Evolutionary conservation across 1,140 invertebrate species (phyloP).

Genomic region (Drosophila tani): DNA sequence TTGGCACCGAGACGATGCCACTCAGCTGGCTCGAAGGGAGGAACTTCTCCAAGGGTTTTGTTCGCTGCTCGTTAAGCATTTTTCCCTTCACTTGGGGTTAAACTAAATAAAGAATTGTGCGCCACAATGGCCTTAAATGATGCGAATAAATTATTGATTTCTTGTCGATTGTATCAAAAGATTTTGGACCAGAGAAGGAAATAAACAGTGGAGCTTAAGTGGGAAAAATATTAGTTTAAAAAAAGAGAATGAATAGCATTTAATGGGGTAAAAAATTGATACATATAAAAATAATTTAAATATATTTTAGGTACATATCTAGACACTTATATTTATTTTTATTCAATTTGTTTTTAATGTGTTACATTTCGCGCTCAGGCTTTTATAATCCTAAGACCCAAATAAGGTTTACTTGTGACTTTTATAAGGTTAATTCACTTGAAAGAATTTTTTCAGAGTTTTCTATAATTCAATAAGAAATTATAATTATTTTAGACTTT

Average conservation of each 20-base stretch:
- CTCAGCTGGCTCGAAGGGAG: conserved; percentile 9
- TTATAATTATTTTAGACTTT: neutral
- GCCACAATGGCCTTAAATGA: conserved; percentile 67
- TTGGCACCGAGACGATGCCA: conserved; percentile 30
- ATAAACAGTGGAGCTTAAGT: conserved; percentile 21
- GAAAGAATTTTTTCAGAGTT: neutral
- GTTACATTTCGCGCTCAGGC: neutral
- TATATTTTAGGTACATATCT: neutral
- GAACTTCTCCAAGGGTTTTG: conserved; percentile 35
- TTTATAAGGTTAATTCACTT: neutral
- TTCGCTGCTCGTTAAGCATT: conserved; percentile 67
- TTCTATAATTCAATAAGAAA: neutral
- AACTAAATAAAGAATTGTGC: conserved; percentile 69
- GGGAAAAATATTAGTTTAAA: neutral
- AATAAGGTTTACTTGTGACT: neutral
- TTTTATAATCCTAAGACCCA: neutral
- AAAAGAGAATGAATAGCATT: neutral
- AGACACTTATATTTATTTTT: neutral
- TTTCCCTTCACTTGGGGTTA: conserved; percentile 52
- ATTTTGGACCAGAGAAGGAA: neutral
- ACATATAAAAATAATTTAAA: neutral
- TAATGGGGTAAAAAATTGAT: neutral
- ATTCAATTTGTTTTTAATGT: neutral
- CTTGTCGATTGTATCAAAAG: conserved; percentile 20
- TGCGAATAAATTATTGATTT: conserved; percentile 76